Conservation (phyloP, 2,888 invertebrate genomes). For the Drosophila merina region DNA sequence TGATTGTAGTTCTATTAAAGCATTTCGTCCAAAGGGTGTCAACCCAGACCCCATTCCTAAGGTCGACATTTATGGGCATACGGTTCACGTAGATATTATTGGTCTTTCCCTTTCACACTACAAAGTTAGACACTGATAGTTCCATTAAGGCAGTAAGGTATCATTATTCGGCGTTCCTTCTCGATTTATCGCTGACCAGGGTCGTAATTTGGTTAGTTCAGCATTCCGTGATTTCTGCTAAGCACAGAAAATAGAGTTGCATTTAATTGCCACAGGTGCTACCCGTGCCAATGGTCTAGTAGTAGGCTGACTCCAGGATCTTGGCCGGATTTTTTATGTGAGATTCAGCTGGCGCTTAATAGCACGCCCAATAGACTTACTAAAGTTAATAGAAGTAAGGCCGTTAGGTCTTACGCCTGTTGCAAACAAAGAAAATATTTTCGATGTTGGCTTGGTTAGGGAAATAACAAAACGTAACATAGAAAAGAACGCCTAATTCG, state of each 20-base stretch:
- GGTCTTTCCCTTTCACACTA: not conserved
- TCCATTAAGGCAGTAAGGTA: slow-evolving; percentile 18
- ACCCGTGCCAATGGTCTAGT: no score
- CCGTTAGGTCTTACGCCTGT: slow-evolving; percentile 1
- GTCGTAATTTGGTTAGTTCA: slow-evolving; percentile 28
- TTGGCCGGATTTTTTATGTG: not conserved
- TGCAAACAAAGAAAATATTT: not conserved
- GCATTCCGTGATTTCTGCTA: slow-evolving; percentile 2
- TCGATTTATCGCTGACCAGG: slow-evolving; percentile 33
- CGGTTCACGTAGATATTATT: no score
- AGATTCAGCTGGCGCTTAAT: not conserved
- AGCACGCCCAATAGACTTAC: not conserved
- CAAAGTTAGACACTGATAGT: slow-evolving; percentile 8
- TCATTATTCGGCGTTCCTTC: slow-evolving; percentile 17
- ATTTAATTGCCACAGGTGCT: no score
- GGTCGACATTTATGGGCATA: no score
- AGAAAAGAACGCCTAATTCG: not conserved
- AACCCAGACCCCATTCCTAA: no score
- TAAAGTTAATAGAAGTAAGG: not conserved
- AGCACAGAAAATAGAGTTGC: no score
- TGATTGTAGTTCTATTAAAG: not conserved
- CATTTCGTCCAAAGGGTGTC: not conserved
- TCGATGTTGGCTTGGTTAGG: not conserved
- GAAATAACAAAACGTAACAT: not conserved
- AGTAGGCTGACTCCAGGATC: not conserved